Conservation (phyloP, 2,113 vertebrate genomes). For the Motacilla tschutschensis region DNA sequence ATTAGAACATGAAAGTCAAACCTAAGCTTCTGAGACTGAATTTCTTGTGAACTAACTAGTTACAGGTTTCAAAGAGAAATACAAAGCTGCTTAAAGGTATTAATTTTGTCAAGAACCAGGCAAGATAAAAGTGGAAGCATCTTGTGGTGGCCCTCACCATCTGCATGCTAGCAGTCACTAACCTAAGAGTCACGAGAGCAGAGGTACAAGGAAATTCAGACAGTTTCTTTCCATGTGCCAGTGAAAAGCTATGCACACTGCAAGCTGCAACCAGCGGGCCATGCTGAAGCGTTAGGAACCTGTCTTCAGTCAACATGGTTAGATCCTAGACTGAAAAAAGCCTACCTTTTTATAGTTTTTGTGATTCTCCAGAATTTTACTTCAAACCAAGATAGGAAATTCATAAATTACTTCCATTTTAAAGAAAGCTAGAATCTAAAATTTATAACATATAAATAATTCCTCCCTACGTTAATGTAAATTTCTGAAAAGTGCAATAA, state of each 20-base stretch:
- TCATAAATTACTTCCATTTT: not conserved
- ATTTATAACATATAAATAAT: not conserved
- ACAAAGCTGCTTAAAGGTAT: not conserved
- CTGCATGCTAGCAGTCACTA: not conserved
- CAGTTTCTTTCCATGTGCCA: not conserved
- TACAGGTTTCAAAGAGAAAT: not conserved
- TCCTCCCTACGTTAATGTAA: accelerated
- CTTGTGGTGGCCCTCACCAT: not conserved
- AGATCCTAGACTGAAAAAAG: not conserved
- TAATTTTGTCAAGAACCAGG: not conserved
- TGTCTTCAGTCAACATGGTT: not conserved
- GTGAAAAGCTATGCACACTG: not conserved
- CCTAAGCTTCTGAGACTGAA: not conserved
- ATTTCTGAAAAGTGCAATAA: not conserved
- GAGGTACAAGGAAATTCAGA: not conserved
- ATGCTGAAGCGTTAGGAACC: not conserved
- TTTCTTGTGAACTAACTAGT: not conserved
- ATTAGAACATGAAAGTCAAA: not conserved
- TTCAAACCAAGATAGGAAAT: not conserved
- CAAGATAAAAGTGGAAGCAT: not conserved
- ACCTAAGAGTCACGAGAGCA: not conserved
- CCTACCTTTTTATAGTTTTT: not conserved
- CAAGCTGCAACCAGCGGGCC: not conserved
- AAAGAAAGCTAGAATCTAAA: not conserved
- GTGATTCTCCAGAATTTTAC: not conserved